phyloP scores from a whole-genome alignment of 2,888 invertebrate species.

The Eristalinus sepulchralis region DNA sequence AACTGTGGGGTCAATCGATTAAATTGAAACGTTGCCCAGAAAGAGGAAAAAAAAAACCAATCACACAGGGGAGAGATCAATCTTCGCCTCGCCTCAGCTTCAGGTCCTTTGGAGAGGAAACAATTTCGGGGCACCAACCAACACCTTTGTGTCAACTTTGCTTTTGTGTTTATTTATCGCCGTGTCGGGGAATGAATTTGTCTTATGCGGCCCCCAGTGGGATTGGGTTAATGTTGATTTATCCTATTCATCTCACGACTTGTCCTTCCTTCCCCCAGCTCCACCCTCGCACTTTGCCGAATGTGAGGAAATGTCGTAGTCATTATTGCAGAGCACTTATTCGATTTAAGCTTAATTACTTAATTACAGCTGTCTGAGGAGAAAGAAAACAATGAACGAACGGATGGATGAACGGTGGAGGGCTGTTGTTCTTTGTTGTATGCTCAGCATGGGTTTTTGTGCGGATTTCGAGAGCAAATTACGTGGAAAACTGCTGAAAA shows the following conservation, averaged over 20 bases:
- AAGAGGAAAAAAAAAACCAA: background rate
- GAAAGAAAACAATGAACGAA: background rate
- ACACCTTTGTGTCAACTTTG: constrained; percentile 50
- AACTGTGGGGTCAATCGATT: constrained; percentile 45
- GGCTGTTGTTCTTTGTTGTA: background rate
- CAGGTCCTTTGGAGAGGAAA: constrained; percentile 34
- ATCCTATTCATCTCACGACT: constrained; percentile 37
- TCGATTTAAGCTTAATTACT: constrained; percentile 57
- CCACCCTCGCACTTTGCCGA: background rate
- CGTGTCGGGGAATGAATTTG: constrained; percentile 18
- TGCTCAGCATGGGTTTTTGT: background rate
- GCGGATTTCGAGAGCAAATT: background rate
- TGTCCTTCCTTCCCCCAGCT: background rate
- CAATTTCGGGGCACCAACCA: constrained; percentile 10
- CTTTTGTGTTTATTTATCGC: constrained; percentile 48
- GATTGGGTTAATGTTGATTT: constrained; percentile 51
- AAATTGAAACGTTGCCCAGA: constrained; percentile 5
- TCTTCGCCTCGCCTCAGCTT: constrained; percentile 20
- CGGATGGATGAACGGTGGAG: background rate
- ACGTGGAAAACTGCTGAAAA: background rate
- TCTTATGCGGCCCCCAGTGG: constrained; percentile 27
- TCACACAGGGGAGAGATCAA: constrained; percentile 38
- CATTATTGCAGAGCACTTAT: constrained; percentile 37
- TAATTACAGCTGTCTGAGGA: constrained; percentile 43
- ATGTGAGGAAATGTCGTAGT: constrained; percentile 38